Conservation (phyloP, 2,888 invertebrate genomes). For the Caenorhabditis sinica region DNA sequence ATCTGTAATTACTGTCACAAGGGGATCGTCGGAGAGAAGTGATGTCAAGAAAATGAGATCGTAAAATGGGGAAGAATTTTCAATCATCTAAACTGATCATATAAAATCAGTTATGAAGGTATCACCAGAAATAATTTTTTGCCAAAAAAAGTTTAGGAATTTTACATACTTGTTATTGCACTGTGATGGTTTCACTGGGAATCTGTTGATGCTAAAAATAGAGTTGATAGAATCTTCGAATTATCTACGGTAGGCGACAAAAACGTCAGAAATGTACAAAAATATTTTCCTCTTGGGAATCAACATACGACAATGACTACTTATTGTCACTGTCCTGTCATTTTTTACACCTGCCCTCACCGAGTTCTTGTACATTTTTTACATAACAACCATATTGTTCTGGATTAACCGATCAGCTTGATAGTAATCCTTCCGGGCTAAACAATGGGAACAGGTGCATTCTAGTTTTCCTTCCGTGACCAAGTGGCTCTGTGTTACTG, state of each 20-base stretch:
- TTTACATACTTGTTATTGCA: no score
- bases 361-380: conserved; percentile 8
- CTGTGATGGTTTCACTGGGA: not conserved
- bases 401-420: not conserved
- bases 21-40: not conserved
- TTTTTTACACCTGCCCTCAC: not conserved
- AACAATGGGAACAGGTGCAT: conserved; percentile 32
- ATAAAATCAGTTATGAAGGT: no score
- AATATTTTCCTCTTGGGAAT: not conserved
- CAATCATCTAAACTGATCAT: no score
- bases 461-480: conserved; percentile 6
- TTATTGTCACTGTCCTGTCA: conserved; percentile 2
- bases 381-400: conserved; percentile 11
- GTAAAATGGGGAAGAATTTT: no score
- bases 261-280: not conserved
- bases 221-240: no score
- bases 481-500: conserved; percentile 26
- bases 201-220: no score
- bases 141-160: no score
- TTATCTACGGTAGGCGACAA: no score
- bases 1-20: conserved; percentile 15
- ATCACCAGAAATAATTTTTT: no score
- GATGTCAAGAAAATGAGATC: not conserved
- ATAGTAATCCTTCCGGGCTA: conserved; percentile 22
- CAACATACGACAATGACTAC: not conserved